Evolutionary conservation across 1,140 invertebrate genomes (phyloP).

Genomic region (Centruroides sculpturatus): DNA sequence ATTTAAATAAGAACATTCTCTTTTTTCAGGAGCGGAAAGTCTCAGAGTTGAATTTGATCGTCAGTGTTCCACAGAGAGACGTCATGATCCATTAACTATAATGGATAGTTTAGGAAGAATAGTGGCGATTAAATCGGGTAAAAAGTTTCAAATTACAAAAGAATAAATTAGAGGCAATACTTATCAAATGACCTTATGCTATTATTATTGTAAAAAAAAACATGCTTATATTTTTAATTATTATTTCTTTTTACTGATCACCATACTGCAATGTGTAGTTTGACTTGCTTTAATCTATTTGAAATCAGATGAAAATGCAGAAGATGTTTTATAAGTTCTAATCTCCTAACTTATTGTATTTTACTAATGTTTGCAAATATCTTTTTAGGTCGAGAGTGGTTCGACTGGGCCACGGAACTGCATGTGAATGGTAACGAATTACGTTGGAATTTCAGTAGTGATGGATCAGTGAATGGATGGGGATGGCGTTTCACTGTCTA

Average conservation of each 20-base stretch:
- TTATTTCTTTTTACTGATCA: no score
- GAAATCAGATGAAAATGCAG: no score
- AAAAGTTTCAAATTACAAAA: not conserved
- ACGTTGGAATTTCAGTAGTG: constrained; percentile 77
- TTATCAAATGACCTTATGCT: no score
- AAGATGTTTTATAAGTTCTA: no score
- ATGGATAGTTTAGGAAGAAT: constrained; percentile 68
- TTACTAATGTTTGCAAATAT: not conserved
- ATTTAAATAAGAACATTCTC: no score
- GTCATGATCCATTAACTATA: constrained; percentile 82
- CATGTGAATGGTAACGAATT: constrained; percentile 75
- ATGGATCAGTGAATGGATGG: constrained; percentile 86
- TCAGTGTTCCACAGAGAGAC: constrained; percentile 82
- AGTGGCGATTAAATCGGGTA: constrained; percentile 62
- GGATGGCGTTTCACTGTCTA: constrained; percentile 93
- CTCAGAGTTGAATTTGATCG: constrained; percentile 82
- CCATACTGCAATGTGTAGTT: no score
- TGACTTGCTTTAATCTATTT: no score
- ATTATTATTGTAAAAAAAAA: no score
- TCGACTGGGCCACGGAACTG: constrained; percentile 79
- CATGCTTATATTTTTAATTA: no score
- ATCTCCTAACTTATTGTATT: no score
- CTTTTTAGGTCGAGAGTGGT: constrained; percentile 55
- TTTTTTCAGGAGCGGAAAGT: constrained; percentile 56
- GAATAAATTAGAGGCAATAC: no score